Conservation (phyloP, 2,113 vertebrate genomes). For the Synodontis membranacea region DNA sequence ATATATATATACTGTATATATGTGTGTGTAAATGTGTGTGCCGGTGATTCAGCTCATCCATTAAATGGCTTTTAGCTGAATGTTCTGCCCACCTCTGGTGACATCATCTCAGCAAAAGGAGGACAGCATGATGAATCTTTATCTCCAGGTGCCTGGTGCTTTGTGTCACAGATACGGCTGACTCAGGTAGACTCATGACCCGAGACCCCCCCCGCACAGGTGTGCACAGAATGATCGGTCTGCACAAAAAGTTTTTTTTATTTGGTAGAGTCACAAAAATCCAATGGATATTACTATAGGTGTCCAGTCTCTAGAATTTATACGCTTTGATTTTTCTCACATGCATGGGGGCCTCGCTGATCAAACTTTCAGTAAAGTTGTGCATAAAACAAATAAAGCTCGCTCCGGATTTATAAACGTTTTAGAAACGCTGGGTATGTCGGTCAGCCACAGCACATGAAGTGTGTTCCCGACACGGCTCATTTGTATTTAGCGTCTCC, state of each 20-base stretch:
- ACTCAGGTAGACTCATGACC: not conserved
- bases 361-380: not conserved
- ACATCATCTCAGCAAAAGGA: not conserved
- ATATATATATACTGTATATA: no score
- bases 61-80: conserved; percentile 32
- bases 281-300: not conserved
- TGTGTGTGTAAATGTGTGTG: not conserved
- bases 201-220: not conserved
- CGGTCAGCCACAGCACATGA: not conserved
- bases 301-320: not conserved
- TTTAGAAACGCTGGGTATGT: not conserved
- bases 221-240: not conserved
- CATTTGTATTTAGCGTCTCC: not conserved
- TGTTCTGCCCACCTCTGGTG: not conserved
- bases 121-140: not conserved
- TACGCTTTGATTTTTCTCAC: not conserved
- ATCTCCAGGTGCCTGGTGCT: not conserved
- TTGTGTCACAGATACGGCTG: not conserved
- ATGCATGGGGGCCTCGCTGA: not conserved
- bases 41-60: conserved; percentile 4
- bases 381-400: not conserved
- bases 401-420: not conserved
- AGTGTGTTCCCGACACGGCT: not conserved
- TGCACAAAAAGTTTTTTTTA: not conserved
- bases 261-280: not conserved